phyloP scores from a whole-genome alignment of 2,888 invertebrate genomes.

The Netelia melanura region DNA sequence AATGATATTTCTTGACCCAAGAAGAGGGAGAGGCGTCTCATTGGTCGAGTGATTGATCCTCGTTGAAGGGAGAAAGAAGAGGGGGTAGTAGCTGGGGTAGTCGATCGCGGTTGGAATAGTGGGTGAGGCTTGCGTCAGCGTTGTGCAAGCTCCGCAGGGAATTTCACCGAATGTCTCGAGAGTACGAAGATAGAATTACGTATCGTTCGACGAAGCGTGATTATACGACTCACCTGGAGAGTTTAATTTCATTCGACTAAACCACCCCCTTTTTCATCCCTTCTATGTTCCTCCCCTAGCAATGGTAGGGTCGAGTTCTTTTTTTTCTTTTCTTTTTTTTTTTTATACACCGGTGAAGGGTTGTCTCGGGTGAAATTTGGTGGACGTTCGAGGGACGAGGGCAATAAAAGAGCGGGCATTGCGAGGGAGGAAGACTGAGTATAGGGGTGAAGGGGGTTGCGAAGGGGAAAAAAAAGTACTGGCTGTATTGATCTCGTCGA shows the following conservation, averaged over 20 bases:
- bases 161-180: not conserved
- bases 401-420: conserved; percentile 25
- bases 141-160: not conserved
- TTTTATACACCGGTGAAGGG: conserved; percentile 18
- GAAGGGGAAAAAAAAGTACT: conserved; percentile 67
- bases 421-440: conserved; percentile 68
- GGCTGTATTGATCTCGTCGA: conserved; percentile 83
- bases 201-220: not conserved
- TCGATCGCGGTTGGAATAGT: conserved; percentile 29
- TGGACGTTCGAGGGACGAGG: not conserved
- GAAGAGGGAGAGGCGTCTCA: not conserved
- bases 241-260: conserved; percentile 18
- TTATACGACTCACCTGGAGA: not conserved
- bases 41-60: not conserved
- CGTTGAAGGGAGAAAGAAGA: not conserved
- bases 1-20: too few species aligned
- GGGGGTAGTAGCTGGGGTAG: not conserved
- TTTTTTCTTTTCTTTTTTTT: not conserved
- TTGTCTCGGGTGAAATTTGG: conserved; percentile 8
- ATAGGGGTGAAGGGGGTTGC: conserved; percentile 55
- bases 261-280: too few species aligned
- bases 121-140: not conserved
- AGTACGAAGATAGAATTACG: not conserved
- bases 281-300: too few species aligned
- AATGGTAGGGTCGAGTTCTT: too few species aligned